Evolutionary conservation across 2,888 invertebrate genomes (phyloP).

Genomic region (Dryomyza anilis): DNA sequence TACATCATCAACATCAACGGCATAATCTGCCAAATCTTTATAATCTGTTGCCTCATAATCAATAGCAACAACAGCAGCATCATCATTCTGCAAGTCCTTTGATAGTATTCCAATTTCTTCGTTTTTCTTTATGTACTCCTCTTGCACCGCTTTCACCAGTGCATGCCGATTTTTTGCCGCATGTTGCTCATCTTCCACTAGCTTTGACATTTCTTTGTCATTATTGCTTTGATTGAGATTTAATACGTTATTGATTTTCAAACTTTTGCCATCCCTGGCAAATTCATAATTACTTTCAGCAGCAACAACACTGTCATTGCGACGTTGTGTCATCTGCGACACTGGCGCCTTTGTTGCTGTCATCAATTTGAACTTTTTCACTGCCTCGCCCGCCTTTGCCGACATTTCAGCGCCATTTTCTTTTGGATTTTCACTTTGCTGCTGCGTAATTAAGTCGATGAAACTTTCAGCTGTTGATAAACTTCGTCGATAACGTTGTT

Average conservation of each 20-base stretch:
- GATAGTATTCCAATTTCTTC: conserved; percentile 21
- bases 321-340: background rate
- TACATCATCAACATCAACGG: conserved; percentile 10
- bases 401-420: conserved; percentile 30
- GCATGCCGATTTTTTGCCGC: background rate
- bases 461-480: conserved; percentile 49
- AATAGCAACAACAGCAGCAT: too few species aligned
- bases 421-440: conserved; percentile 39
- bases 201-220: conserved; percentile 28
- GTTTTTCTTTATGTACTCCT: conserved; percentile 21
- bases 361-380: background rate
- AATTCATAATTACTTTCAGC: conserved; percentile 36
- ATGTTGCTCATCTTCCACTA: background rate
- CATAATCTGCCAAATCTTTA: conserved; percentile 20
- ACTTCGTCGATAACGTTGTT: conserved; percentile 51
- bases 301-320: background rate
- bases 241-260: conserved; percentile 54
- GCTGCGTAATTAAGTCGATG: conserved; percentile 53
- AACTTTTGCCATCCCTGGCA: conserved; percentile 43
- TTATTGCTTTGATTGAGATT: conserved; percentile 45
- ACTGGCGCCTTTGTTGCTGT: background rate
- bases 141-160: conserved; percentile 19
- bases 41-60: conserved; percentile 22
- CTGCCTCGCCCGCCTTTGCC: background rate
- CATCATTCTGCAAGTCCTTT: conserved; percentile 21